Evolutionary conservation across 2,113 vertebrate species (phyloP).

Genomic region (Chlamydotis undulata): DNA sequence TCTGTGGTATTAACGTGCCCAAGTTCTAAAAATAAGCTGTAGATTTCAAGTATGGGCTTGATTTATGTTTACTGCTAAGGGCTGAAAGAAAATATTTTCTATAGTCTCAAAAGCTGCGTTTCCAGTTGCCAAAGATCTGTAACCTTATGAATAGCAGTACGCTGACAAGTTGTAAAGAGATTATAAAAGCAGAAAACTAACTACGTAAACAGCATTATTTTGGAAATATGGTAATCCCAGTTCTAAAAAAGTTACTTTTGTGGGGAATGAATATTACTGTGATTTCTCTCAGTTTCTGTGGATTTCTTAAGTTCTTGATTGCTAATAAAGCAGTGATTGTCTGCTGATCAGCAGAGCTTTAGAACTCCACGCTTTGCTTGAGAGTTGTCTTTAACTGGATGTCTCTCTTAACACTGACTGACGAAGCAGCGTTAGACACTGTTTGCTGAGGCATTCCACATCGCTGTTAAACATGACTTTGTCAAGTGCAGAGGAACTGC

Average conservation of each 20-base stretch:
- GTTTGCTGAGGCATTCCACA: not conserved
- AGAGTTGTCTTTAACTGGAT: not conserved
- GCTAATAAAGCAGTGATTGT: not conserved
- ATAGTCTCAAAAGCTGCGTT: not conserved
- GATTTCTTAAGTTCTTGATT: not conserved
- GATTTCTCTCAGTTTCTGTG: not conserved
- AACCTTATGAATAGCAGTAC: not conserved
- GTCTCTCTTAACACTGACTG: not conserved
- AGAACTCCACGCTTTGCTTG: not conserved
- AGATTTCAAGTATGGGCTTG: not conserved
- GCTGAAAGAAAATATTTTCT: not conserved
- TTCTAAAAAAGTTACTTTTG: not conserved
- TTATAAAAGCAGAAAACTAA: not conserved
- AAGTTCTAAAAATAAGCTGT: not conserved
- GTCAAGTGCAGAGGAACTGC: not conserved
- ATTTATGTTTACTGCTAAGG: not conserved
- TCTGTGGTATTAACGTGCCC: not conserved
- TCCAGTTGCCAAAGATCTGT: not conserved
- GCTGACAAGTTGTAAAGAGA: not conserved
- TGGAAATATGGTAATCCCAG: not conserved
- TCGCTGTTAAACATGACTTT: not conserved
- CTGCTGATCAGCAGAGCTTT: not conserved
- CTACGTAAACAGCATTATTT: not conserved
- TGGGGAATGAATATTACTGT: not conserved
- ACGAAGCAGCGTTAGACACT: not conserved